Evolutionary conservation across 30 jellyfish, hydroid and myxozoan genomes (phyloP), one percentile per base, ranked within the genome.

Genomic region (Hydractinia symbiolongicarpus): DNA sequence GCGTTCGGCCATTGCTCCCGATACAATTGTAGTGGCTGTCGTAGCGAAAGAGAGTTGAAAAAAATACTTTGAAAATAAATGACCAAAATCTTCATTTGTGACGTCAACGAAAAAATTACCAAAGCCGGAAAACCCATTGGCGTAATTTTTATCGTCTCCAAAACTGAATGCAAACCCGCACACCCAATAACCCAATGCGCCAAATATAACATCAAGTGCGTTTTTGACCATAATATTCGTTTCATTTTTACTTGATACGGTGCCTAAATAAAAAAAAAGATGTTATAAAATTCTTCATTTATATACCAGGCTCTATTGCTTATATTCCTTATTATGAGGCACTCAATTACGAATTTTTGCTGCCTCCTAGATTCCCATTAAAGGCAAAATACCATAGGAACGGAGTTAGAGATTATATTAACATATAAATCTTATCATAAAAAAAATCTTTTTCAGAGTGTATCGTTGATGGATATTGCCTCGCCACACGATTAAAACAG

Each of bases 21-120:
- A 83, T 44, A 83, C 83, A 19, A 83, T 83, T 7, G 90, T 83
- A 17, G 90, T 83, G 7, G 88, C 83, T 16, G 90, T 66, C 17
- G 90, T 72, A 9, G 90, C 88, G 4, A 83, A 83, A 50, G 90
- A 83, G 5, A 83, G 66, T 54, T 83, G 90, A 83, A 83, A 83
- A 61, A 83, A 83, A 58, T 9, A 73, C 68, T 83, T 73, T 51
- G 88, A 51, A 83, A 73, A 83, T 8, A 75, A 40, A 17, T 69
- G 50, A 4, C 64, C 90, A 40, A 50, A 77, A 14, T 49, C 55
- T 52, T 7, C 14, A 6, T 15, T 54, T 17, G 54, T 51, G 15
- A 53, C 81, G 13, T 40, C 66, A 4, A 82, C 62, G 49, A 75
- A 8, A 16, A 73, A 83, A 49, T 83, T 57, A 9, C 90, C 90